Conservation (phyloP, 2,113 vertebrate species). For the Raja brachyura region DNA sequence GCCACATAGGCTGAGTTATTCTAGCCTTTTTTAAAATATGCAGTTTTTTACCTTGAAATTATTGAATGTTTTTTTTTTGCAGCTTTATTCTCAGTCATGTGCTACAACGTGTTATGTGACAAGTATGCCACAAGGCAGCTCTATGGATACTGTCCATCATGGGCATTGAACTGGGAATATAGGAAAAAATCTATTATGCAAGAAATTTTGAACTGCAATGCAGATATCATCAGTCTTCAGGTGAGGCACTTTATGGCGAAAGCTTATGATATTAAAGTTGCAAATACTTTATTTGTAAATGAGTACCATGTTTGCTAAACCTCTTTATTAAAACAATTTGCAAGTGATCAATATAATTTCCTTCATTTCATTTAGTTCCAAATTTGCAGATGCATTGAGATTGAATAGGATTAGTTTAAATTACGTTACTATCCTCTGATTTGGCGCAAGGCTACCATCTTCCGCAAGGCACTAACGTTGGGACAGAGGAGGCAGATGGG, state of each 20-base stretch:
- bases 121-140: conserved; percentile 95
- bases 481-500: too few species aligned
- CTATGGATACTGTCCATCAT: conserved; percentile 93
- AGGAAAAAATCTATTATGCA: conserved; percentile 98
- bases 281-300: not conserved
- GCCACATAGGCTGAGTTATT: not conserved
- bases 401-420: not conserved
- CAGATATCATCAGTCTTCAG: conserved; percentile 96
- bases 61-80: conserved; percentile 38
- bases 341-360: too few species aligned
- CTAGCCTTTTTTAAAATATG: conserved; percentile 37
- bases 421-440: not conserved
- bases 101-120: conserved; percentile 96
- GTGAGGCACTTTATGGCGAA: conserved; percentile 52
- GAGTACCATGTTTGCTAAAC: conserved; percentile 44
- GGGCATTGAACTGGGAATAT: conserved; percentile 96
- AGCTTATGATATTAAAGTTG: not conserved
- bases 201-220: conserved; percentile 87
- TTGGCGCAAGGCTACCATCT: too few species aligned
- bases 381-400: not conserved
- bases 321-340: conserved; percentile 41
- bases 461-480: not conserved
- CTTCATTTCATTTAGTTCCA: not conserved
- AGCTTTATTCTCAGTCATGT: conserved; percentile 98
- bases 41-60: conserved; percentile 46